A percentile compares a stretch with the other conserved stretches of the same genome.
Evolutionary conservation across 2,888 invertebrate species (phyloP).

Genomic region (Aproaerema taeniolella): DNA sequence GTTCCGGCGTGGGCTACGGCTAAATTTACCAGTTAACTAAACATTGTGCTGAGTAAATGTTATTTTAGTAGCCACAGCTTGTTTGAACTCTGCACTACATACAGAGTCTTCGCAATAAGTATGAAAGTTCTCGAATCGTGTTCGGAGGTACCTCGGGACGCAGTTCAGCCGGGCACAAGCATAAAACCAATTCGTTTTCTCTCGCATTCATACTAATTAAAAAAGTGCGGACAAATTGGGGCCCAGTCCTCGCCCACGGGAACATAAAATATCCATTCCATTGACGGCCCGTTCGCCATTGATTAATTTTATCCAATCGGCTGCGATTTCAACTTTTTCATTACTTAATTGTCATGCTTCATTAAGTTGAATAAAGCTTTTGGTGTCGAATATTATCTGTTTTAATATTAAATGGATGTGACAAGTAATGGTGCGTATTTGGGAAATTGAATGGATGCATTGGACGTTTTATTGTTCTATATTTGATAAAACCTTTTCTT

Average conservation of each 20-base stretch:
- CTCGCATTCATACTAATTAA: slow-evolving; percentile 71
- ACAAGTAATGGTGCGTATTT: slow-evolving; percentile 5
- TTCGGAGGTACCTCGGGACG: not conserved
- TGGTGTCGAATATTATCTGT: slow-evolving; percentile 19
- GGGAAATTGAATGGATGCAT: slow-evolving; percentile 8
- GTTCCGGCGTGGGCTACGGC: too few species aligned
- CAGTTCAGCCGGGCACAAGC: slow-evolving; percentile 31
- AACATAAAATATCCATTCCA: slow-evolving; percentile 72
- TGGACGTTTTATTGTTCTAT: too few species aligned
- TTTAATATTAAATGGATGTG: slow-evolving; percentile 7
- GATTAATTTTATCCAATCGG: slow-evolving; percentile 71
- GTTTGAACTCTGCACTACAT: too few species aligned
- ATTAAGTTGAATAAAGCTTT: slow-evolving; percentile 40
- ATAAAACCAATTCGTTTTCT: slow-evolving; percentile 64
- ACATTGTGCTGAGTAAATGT: too few species aligned
- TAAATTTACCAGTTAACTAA: too few species aligned
- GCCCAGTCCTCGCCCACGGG: slow-evolving; percentile 65
- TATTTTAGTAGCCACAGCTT: too few species aligned
- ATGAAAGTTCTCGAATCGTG: not conserved
- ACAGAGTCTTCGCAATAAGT: not conserved
- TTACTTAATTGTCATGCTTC: slow-evolving; percentile 60
- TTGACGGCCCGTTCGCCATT: slow-evolving; percentile 52
- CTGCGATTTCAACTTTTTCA: slow-evolving; percentile 62
- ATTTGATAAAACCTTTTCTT: too few species aligned
- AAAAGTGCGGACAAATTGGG: slow-evolving; percentile 73